These are phyloP conservation scores for Amia ocellicauda DNA, from an alignment of 2,113 vertebrate genomes.

Conservation along the genomic window DNA sequence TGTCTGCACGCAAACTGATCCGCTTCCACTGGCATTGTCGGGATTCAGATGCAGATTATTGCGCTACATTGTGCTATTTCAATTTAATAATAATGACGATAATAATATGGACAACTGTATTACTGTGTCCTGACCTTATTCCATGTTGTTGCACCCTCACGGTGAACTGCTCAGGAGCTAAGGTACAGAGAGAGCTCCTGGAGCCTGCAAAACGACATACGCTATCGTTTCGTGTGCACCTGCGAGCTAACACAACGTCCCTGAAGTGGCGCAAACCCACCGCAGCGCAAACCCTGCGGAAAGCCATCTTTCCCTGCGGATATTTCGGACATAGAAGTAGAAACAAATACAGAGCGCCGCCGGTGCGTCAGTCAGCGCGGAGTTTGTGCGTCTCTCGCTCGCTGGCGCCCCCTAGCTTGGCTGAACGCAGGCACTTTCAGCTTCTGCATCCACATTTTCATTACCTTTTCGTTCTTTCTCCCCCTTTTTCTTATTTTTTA, in stretches of 20 bases:
- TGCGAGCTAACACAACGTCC: neutral
- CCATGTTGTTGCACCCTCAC: slow-evolving; percentile 48
- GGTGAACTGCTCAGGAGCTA: slow-evolving; percentile 46
- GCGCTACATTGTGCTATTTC: too few species aligned
- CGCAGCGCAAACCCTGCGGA: neutral
- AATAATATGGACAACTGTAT: too few species aligned
- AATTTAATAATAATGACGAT: too few species aligned
- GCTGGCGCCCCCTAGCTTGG: neutral
- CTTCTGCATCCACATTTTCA: too few species aligned
- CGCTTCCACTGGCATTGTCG: too few species aligned
- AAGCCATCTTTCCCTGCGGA: slow-evolving; percentile 8
- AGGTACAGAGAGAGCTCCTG: slow-evolving; percentile 30
- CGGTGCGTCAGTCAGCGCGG: too few species aligned
- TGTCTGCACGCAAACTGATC: too few species aligned
- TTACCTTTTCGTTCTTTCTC: too few species aligned
- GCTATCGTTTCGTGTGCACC: too few species aligned
- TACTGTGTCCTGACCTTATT: slow-evolving; percentile 44
- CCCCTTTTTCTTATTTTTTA: too few species aligned
- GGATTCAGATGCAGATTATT: too few species aligned
- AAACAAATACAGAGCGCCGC: neutral
- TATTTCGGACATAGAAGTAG: neutral
- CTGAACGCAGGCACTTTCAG: neutral
- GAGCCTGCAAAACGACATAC: too few species aligned
- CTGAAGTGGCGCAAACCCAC: neutral
- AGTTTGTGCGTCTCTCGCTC: neutral